phyloP scores from a whole-genome alignment of 2,113 vertebrate species.

The Shinisaurus crocodilurus region DNA sequence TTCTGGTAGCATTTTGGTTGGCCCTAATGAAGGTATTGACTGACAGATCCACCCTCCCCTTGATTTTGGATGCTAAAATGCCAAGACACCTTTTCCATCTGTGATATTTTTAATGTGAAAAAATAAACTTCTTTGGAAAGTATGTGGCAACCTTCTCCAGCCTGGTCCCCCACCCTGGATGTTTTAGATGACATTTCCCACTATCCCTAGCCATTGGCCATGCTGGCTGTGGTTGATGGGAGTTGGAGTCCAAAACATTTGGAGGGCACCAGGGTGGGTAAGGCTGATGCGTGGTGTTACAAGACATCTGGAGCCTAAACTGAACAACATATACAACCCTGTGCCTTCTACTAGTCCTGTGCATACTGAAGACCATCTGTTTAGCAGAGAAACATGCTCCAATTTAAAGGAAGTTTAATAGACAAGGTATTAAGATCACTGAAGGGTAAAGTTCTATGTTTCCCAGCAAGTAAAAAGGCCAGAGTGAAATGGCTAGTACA shows the following conservation, averaged over 20 bases:
- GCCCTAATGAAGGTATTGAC: too few species aligned
- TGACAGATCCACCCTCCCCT: too few species aligned
- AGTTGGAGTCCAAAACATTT: too few species aligned
- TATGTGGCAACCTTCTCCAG: neutral
- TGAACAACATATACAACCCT: slow-evolving; percentile 46
- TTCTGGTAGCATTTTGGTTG: too few species aligned
- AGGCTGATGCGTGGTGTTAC: slow-evolving; percentile 30
- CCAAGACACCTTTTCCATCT: slow-evolving; percentile 58
- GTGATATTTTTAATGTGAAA: slow-evolving; percentile 42
- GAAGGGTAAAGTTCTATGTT: slow-evolving; percentile 76
- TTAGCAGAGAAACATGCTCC: slow-evolving; percentile 68
- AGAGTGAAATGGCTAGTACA: slow-evolving; percentile 59
- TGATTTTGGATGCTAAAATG: slow-evolving; percentile 40
- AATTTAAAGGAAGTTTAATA: slow-evolving; percentile 73
- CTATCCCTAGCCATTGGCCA: too few species aligned
- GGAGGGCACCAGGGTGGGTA: too few species aligned
- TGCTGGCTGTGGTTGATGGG: too few species aligned
- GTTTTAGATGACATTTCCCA: too few species aligned
- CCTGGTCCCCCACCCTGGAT: too few species aligned
- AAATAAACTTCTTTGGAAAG: slow-evolving; percentile 67
- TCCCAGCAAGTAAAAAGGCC: slow-evolving; percentile 59
- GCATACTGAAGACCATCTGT: slow-evolving; percentile 70
- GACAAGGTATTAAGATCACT: slow-evolving; percentile 74
- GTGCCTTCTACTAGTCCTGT: slow-evolving; percentile 66
- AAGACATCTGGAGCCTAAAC: slow-evolving; percentile 67